Percentiles rank a stretch among this genome's conserved stretches.
These are phyloP conservation scores for Ceriagrion tenellum DNA, from an alignment of 2,888 invertebrate species.

Conservation along the genomic window DNA sequence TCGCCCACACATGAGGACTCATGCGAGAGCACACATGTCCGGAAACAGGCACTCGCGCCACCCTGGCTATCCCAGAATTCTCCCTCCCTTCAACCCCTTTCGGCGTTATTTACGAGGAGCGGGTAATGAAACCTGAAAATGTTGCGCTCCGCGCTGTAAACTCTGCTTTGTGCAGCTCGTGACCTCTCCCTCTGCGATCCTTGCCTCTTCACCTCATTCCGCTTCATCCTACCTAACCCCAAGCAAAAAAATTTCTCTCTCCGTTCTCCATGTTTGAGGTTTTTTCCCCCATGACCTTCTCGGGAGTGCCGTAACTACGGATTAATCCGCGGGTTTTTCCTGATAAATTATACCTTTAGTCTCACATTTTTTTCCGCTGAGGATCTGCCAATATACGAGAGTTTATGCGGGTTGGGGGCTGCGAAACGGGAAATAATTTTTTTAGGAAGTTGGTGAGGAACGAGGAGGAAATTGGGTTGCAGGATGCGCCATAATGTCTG, in stretches of 20 bases:
- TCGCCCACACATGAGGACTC: background rate
- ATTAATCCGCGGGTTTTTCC: background rate
- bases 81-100: background rate
- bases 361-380: background rate
- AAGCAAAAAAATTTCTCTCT: background rate
- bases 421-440: background rate
- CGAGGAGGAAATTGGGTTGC: background rate
- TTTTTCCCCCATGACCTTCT: background rate
- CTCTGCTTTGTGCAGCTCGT: conserved; percentile 40
- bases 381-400: background rate
- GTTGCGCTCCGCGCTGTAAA: conserved; percentile 44
- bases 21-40: background rate
- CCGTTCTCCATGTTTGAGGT: background rate
- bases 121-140: conserved; percentile 50
- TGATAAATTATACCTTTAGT: background rate
- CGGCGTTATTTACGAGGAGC: conserved; percentile 43
- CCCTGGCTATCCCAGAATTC: background rate
- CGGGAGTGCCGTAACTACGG: background rate
- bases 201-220: background rate
- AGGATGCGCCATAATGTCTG: background rate
- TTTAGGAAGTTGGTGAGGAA: background rate
- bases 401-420: background rate
- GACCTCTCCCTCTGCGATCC: background rate
- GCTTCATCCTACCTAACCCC: no score
- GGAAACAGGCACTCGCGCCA: background rate